These are phyloP conservation scores for Saguinus midas DNA, from an alignment of 2,113 vertebrate genomes.

Conservation along the genomic window DNA sequence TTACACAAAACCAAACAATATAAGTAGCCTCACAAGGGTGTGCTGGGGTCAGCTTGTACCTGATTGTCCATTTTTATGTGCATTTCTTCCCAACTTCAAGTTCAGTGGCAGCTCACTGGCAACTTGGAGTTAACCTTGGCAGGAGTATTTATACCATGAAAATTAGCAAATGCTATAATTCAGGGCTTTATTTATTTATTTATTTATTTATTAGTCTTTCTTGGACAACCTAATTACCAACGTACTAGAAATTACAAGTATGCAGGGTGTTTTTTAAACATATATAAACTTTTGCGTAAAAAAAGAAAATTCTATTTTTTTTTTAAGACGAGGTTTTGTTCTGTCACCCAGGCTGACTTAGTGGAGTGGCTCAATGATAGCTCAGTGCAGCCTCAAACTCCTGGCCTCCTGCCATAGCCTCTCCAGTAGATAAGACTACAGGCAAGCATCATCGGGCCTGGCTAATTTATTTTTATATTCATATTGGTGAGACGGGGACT, in stretches of 20 bases:
- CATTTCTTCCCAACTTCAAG: neutral
- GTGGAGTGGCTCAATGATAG: no score
- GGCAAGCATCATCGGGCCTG: no score
- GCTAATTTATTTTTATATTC: no score
- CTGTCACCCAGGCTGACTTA: no score
- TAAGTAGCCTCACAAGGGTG: rapidly evolving
- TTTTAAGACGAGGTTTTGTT: no score
- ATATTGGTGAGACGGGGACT: no score
- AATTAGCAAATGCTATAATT: neutral
- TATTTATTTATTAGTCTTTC: neutral
- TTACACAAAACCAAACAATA: neutral
- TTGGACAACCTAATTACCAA: neutral
- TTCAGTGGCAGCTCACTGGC: neutral
- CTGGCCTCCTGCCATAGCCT: no score
- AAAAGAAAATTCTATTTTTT: neutral
- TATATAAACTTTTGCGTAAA: neutral
- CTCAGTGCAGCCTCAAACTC: no score
- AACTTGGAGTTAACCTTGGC: neutral
- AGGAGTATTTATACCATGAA: neutral
- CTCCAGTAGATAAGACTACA: no score
- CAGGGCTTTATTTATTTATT: neutral
- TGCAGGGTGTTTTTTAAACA: neutral
- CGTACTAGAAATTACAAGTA: neutral
- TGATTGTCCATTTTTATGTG: neutral
- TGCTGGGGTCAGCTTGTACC: neutral